Conservation (phyloP, 2,113 vertebrate species). For the Halichoeres trimaculatus region DNA sequence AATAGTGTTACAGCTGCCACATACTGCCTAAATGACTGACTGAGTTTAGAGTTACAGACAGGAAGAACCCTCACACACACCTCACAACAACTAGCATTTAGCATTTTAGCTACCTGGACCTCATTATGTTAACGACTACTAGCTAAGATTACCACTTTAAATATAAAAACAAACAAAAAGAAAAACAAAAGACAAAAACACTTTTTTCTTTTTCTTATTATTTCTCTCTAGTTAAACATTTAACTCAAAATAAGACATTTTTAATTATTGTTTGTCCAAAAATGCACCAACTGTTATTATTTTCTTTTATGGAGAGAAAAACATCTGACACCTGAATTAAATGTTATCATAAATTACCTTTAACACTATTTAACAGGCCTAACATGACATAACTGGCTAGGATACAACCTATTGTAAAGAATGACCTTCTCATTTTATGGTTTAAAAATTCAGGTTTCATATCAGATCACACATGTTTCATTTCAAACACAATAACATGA, state of each 20-base stretch:
- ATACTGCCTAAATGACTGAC: slow-evolving; percentile 92
- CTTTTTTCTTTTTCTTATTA: slow-evolving; percentile 87
- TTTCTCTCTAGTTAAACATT: slow-evolving; percentile 99
- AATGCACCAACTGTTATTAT: slow-evolving; percentile 83
- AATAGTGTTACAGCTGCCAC: slow-evolving; percentile 99
- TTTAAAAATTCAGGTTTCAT: slow-evolving; percentile 81
- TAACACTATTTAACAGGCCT: slow-evolving; percentile 83
- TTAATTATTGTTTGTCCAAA: slow-evolving; percentile 78
- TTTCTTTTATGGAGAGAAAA: slow-evolving; percentile 80
- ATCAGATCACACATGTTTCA: slow-evolving; percentile 73
- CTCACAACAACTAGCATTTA: slow-evolving; percentile 94
- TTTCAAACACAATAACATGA: slow-evolving; percentile 76
- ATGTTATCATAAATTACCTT: slow-evolving; percentile 80
- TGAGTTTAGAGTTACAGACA: slow-evolving; percentile 94
- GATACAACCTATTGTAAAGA: slow-evolving; percentile 64
- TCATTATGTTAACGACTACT: slow-evolving; percentile 90
- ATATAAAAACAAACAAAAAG: slow-evolving; percentile 89
- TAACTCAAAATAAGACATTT: slow-evolving; percentile 84
- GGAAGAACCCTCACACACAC: slow-evolving; percentile 93
- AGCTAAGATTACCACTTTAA: slow-evolving; percentile 88
- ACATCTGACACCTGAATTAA: slow-evolving; percentile 71
- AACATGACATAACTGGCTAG: slow-evolving; percentile 71
- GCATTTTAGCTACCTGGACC: slow-evolving; percentile 90
- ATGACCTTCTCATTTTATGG: slow-evolving; percentile 74
- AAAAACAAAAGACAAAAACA: slow-evolving; percentile 91